Evolutionary conservation across 2,797 vertebrate genomes (phyloP), one percentile per base, ranked within the genome.

Genomic region (Ctenosaura bakeri): DNA sequence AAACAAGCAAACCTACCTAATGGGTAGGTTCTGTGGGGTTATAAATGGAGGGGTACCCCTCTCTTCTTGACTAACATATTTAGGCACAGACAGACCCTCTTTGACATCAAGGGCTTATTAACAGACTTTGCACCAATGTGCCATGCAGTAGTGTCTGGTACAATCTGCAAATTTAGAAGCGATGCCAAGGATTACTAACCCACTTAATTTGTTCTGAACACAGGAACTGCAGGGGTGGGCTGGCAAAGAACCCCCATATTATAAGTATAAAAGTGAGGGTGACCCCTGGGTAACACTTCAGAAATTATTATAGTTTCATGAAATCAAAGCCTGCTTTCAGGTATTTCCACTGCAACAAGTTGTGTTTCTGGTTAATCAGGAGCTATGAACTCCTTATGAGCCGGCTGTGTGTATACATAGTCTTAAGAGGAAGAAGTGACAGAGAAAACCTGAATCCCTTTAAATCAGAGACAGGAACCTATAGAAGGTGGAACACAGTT

Each of bases 61-160:
- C 24, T 46, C 74, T 81, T 80, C 32, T 64, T 52, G 6, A 22
- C 64, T 79, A 42, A 64, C 82, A 59, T 71, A 83, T 69, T 78
- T 83, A 46, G 52, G 35, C 50, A 26, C 12, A 83, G 73, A 69
- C 56, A 71, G 59, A 56, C 50, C 38, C 50, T 69, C 38, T 74
- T 59, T 84, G 62, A 78, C 13, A 46, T 62, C 80, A 83, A 88
- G 64, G 52, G 42, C 35, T 84, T 62, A 66, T 83, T 88, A 84
- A 87, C 13, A 2, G 20, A 6, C 69, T 73, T 29, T 66, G 59
- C 80, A 87, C 29, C 69, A 83, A 87, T 78, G 73, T 71, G 59
- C 71, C 54, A 22, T 69, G 42, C 64, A 32, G 38, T 46, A 46
- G 42, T 24, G 9, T 26, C 18, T 77, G 54, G 32, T 6, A 46